A percentile compares a stretch with the other conserved stretches of the same genome.
These are phyloP conservation scores for Norana najaformis DNA, from an alignment of 2,888 invertebrate genomes.

Conservation along the genomic window DNA sequence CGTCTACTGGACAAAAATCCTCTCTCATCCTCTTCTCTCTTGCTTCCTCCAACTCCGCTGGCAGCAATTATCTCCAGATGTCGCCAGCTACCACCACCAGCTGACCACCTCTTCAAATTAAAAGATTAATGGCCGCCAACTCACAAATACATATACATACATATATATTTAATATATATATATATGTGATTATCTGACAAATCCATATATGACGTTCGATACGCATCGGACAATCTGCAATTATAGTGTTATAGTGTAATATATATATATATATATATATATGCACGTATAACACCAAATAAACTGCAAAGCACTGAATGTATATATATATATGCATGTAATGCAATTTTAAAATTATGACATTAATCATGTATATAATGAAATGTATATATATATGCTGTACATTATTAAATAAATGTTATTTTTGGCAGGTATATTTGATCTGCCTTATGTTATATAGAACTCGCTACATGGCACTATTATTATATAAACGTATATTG, in stretches of 20 bases:
- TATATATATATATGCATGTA: background rate
- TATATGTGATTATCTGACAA: background rate
- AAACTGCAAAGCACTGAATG: background rate
- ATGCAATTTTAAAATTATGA: background rate
- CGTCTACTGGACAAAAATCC: background rate
- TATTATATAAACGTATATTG: no score
- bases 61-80: background rate
- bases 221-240: background rate
- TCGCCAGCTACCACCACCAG: background rate
- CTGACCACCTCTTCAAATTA: background rate
- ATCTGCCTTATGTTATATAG: no score
- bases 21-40: background rate
- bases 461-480: no score
- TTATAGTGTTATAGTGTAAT: no score
- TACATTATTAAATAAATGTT: no score
- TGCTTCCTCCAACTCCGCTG: background rate
- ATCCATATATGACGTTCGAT: background rate
- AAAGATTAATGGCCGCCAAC: background rate
- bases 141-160: background rate
- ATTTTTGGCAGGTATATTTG: no score
- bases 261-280: background rate
- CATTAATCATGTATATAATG: background rate
- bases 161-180: constrained; percentile 19
- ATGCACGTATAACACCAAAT: background rate
- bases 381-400: no score